These are phyloP conservation scores for Polypterus bichir DNA, from an alignment of 2,113 vertebrate species.

Conservation along the genomic window DNA sequence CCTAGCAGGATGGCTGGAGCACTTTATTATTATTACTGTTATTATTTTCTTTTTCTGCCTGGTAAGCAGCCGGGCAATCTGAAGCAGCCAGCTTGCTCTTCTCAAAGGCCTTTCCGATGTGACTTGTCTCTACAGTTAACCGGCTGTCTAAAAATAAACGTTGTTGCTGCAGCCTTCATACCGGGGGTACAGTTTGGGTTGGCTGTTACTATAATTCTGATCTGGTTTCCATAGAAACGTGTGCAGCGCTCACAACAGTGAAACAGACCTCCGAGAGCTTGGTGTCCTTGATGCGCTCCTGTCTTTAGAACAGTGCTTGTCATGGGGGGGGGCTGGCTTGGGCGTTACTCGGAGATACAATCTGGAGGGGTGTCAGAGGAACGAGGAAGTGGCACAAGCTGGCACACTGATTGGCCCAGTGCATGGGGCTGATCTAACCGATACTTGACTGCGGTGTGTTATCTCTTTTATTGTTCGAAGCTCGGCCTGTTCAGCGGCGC, in stretches of 20 bases:
- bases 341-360: background rate
- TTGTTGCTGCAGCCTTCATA: conserved; percentile 21
- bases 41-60: too few species aligned
- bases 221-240: conserved; percentile 39
- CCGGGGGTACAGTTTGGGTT: conserved; percentile 24
- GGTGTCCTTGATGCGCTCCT: background rate
- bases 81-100: too few species aligned
- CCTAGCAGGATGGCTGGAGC: too few species aligned
- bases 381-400: too few species aligned
- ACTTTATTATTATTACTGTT: too few species aligned
- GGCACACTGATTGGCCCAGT: too few species aligned
- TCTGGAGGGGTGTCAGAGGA: background rate
- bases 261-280: conserved; percentile 2
- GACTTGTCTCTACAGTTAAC: background rate
- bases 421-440: too few species aligned
- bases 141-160: conserved; percentile 22
- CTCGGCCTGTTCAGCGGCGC: too few species aligned
- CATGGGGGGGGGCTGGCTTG: background rate
- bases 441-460: too few species aligned
- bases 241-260: conserved; percentile 27
- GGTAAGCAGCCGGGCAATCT: too few species aligned
- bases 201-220: conserved; percentile 24
- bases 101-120: too few species aligned
- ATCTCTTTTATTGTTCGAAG: too few species aligned
- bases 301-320: background rate